phyloP scores from a whole-genome alignment of 2,797 vertebrate genomes.

The Coccyzus lansbergi region DNA sequence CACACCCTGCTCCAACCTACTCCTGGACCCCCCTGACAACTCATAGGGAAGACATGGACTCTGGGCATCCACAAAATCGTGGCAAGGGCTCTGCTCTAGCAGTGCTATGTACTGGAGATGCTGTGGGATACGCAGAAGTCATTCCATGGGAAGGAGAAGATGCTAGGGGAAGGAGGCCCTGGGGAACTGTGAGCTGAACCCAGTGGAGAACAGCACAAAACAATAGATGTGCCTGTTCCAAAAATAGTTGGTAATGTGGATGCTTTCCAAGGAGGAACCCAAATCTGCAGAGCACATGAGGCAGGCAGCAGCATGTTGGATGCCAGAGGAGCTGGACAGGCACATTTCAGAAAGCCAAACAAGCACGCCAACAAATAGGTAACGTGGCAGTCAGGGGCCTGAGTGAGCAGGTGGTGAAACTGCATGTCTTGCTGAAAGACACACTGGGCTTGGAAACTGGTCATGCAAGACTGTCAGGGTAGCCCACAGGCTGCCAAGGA shows the following conservation, averaged over 20 bases:
- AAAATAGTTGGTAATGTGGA: conserved; percentile 27
- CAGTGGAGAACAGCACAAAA: background rate
- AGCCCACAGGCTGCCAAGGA: background rate
- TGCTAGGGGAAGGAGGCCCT: background rate
- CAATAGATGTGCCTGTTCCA: conserved; percentile 19
- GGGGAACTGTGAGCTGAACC: background rate
- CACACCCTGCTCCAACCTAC: accelerated
- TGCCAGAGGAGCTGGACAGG: background rate
- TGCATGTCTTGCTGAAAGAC: conserved; percentile 13
- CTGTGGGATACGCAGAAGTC: background rate
- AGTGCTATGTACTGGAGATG: background rate
- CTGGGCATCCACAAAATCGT: background rate
- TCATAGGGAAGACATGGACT: background rate
- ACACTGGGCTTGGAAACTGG: background rate
- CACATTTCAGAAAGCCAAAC: background rate
- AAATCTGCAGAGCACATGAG: background rate
- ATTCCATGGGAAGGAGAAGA: background rate
- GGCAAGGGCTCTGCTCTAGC: background rate
- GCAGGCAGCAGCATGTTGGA: conserved; percentile 31
- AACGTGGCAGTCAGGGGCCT: background rate
- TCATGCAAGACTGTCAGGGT: background rate
- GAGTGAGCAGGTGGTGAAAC: conserved; percentile 15
- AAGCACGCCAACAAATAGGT: background rate
- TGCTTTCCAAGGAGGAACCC: conserved; percentile 24
- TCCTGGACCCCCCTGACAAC: background rate